A percentile compares a stretch with the other conserved stretches of the same genome.
phyloP scores from a whole-genome alignment of 2,797 vertebrate species.

The Antennarius maculatus region DNA sequence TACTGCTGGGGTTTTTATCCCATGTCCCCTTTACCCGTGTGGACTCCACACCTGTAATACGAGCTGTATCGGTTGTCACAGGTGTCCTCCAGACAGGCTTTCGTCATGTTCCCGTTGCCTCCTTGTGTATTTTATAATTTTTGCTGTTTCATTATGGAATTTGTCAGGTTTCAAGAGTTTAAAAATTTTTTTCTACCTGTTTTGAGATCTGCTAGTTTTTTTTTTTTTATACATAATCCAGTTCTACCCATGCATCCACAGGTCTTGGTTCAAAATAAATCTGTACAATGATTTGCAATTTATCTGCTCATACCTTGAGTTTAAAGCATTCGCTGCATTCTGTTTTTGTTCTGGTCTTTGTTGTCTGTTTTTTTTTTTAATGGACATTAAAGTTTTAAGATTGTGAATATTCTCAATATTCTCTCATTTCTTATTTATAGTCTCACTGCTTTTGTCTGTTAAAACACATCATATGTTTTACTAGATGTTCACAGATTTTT shows the following conservation, averaged over 20 bases:
- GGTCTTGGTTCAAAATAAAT: slow-evolving; percentile 39
- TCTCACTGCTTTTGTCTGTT: background rate
- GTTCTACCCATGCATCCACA: slow-evolving; percentile 22
- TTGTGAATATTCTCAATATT: background rate
- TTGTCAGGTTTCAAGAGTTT: slow-evolving; percentile 33
- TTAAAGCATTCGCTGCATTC: slow-evolving; percentile 14
- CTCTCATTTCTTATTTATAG: slow-evolving; percentile 23
- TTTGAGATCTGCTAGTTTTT: slow-evolving; percentile 14
- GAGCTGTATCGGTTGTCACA: slow-evolving; percentile 73
- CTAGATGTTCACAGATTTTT: too few relatives aligned
- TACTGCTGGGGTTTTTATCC: slow-evolving; percentile 26
- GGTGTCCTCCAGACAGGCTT: slow-evolving; percentile 64
- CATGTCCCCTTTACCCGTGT: slow-evolving; percentile 22
- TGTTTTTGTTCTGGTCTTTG: background rate
- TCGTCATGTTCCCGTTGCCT: slow-evolving; percentile 15
- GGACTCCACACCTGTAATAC: slow-evolving; percentile 44
- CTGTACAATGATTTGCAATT: slow-evolving; percentile 32
- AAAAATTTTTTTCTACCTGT: slow-evolving; percentile 44
- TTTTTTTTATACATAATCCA: slow-evolving; percentile 1
- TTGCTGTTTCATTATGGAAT: slow-evolving; percentile 30
- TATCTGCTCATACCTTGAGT: slow-evolving; percentile 28
- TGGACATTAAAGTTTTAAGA: slow-evolving; percentile 59
- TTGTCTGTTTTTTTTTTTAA: slow-evolving; percentile 35
- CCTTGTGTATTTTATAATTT: background rate
- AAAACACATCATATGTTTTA: background rate